Base-by-base conservation (phyloP, 2,888 invertebrate species). In the Cantharis lateralis region DNA sequence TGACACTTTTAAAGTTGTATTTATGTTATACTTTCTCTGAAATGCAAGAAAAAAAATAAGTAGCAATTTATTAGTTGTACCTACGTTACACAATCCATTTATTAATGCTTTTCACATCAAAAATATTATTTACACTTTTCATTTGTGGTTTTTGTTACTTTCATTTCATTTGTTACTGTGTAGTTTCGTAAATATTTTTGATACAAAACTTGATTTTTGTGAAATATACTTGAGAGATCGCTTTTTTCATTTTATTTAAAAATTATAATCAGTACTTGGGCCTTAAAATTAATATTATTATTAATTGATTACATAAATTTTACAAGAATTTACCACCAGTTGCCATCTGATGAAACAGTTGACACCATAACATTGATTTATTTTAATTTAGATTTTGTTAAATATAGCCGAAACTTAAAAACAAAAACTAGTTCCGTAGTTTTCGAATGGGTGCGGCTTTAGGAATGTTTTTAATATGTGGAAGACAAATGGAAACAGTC, bases 81-180 rank as follows among this genome's bases (percentile, higher is more conserved):
- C 9, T 24, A 48, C n/a, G 48, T n/a, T 48, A 48, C 48, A 66
- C 20, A 66, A 66, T n/a, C 24, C 64, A 66, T 66, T 66, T 66
- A 24, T 66, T 66, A 66, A 66, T 66, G 64, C 24, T 66, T 66
- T 66, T 66, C 64, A 66, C 64, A 18, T 66, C 64, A 66, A 24
- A 66, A 66, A 24, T 66, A 24, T 66, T 66, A 66, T 24, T n/a
- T 20, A 66, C 64, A 66, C 24, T 66, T 66, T 66, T 66, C 64
- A 66, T 20, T 20, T 66, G 20, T 66, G 24, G 20, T 66, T 66
- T 66, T 66, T 66, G 20, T 64, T 64, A 48, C 9, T n/a, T n/a
- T 32, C n/a, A 48, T 48, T 48, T 48, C 48, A 48, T 48, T 48
- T 48, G 48, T 48, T 48, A 48, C 2, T 48, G 48, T 48, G 48